A percentile compares a stretch with the other conserved stretches of the same genome.
phyloP scores from a whole-genome alignment of 2,888 invertebrate genomes.

The Camptogramma bilineatum region DNA sequence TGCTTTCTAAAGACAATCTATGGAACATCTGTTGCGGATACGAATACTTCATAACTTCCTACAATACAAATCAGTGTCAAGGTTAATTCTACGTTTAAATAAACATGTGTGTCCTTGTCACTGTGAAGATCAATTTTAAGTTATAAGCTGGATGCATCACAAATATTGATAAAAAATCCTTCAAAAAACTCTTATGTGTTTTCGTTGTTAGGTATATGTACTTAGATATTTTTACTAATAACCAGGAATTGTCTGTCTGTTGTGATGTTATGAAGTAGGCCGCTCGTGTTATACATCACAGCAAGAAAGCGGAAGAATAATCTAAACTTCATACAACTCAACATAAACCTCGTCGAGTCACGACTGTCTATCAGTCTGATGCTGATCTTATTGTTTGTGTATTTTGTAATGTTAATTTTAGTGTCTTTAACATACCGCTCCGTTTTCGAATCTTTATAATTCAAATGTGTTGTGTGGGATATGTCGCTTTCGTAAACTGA shows the following conservation, averaged over 20 bases:
- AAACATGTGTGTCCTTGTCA: background rate
- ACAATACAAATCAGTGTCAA: background rate
- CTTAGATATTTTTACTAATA: background rate
- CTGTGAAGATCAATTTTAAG: background rate
- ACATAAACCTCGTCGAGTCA: slow-evolving; percentile 30
- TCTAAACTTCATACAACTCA: slow-evolving; percentile 7
- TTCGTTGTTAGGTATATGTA: background rate
- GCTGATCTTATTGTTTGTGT: slow-evolving; percentile 38
- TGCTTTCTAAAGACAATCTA: background rate
- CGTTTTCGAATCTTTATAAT: slow-evolving; percentile 40
- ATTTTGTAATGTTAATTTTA: slow-evolving; percentile 44
- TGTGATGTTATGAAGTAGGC: slow-evolving; percentile 19
- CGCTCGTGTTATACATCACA: slow-evolving; percentile 30
- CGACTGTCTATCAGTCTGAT: slow-evolving; percentile 34
- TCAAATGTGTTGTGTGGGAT: slow-evolving; percentile 42
- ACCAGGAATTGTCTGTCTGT: slow-evolving; percentile 6
- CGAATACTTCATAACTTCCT: background rate
- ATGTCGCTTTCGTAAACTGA: slow-evolving; percentile 41
- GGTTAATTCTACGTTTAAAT: background rate
- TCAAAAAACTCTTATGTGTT: background rate
- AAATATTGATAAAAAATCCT: background rate
- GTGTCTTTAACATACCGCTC: slow-evolving; percentile 40
- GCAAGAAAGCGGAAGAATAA: slow-evolving; percentile 36
- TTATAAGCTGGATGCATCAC: background rate
- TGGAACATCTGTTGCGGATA: background rate